Evolutionary conservation across 2,113 vertebrate species (phyloP).

Genomic region (Lichenostomus cassidix): DNA sequence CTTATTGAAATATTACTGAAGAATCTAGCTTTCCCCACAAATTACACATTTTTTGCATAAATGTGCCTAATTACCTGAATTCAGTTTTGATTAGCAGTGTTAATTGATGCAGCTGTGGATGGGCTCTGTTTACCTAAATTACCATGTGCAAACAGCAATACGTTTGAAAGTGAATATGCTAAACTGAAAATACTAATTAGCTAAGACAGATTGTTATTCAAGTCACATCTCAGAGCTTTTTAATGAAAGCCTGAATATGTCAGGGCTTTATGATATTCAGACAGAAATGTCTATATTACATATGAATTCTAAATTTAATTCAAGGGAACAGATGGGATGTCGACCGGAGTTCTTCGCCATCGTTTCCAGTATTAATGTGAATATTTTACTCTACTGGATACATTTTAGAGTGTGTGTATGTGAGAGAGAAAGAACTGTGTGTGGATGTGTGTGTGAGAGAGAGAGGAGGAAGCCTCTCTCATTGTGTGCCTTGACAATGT

Average conservation of each 20-base stretch:
- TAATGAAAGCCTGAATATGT: slow-evolving; percentile 83
- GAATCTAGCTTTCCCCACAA: slow-evolving; percentile 75
- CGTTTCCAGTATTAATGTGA: slow-evolving; percentile 73
- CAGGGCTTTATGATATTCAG: slow-evolving; percentile 79
- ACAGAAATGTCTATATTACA: slow-evolving; percentile 83
- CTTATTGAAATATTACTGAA: slow-evolving; percentile 81
- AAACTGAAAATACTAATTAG: slow-evolving; percentile 89
- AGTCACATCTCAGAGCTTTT: slow-evolving; percentile 81
- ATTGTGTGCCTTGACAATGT: slow-evolving; percentile 37
- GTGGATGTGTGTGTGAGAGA: background rate
- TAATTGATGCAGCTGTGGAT: slow-evolving; percentile 89
- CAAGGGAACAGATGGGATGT: slow-evolving; percentile 80
- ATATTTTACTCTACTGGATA: slow-evolving; percentile 65
- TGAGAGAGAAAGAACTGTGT: background rate
- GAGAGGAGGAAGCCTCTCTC: background rate
- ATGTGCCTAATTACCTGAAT: slow-evolving; percentile 88
- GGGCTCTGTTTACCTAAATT: slow-evolving; percentile 87
- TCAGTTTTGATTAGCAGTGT: slow-evolving; percentile 89
- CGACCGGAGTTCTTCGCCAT: slow-evolving; percentile 59
- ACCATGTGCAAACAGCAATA: slow-evolving; percentile 88
- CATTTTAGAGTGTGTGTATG: background rate
- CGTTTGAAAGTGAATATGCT: slow-evolving; percentile 83
- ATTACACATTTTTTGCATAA: slow-evolving; percentile 86
- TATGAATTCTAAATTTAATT: slow-evolving; percentile 84
- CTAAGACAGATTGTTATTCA: slow-evolving; percentile 85